Evolutionary conservation across 2,113 vertebrate genomes (phyloP), one percentile per base, ranked within the genome.

Genomic region (Myotis davidii): DNA sequence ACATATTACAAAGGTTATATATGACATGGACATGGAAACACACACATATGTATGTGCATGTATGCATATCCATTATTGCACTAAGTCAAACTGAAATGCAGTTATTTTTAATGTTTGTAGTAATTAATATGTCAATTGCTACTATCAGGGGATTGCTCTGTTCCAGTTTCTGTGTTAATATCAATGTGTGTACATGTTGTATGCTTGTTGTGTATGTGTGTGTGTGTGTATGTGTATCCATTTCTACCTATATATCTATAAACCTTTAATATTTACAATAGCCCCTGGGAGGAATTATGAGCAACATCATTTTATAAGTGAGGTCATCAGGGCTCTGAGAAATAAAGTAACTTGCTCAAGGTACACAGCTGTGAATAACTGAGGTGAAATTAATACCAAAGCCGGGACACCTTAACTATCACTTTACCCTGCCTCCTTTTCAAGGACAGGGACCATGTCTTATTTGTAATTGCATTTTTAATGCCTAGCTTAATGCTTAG

Each of bases 21-120:
- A 21, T 21, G 29, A 17, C 3, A 10, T 7, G 3, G 17, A 39
- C 48, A 34, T 0, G 18, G 4, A 39, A 12, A 48, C 10, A 17
- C 8, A 59, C 56, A 59, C 42, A 42, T 42, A 8, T 42, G 42
- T 42, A 42, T 42, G 42, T 42, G 42, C 42, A 42, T 59, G 2
- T 17, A 42, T 10, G 54, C 11, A 20, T 27, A 23, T 14, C 48
- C n/a, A 11, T 65, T 18, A 12, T 5, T 29, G 9, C 6, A 21
- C 13, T 37, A 21, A 61, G 37, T n/a, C 27, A 78, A 39, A 59
- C 17, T 20, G 25, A 16, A 23, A 20, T 65, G 34, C 16, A 10
- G 27, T 64, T 54, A 39, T 37, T 84, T 91, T 78, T 32, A 85
- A 73, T 7, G 12, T 65, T 72, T 72, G 8, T 10, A 59, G 64